Conservation (phyloP, 2,797 vertebrate genomes). For the Chiloscyllium punctatum region DNA sequence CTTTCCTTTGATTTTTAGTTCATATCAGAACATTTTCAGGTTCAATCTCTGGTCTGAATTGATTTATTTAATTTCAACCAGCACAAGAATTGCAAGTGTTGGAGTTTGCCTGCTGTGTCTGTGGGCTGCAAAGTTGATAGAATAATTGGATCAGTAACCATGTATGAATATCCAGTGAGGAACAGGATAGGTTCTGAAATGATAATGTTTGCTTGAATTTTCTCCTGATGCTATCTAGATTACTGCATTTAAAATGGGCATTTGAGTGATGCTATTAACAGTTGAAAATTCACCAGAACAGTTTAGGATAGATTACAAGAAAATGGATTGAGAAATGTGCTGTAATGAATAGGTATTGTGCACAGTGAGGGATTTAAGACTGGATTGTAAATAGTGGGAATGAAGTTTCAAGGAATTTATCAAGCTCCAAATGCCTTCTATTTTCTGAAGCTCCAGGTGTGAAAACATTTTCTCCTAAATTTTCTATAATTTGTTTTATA, state of each 20-base stretch:
- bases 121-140: neutral
- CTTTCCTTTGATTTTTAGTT: neutral
- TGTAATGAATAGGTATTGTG: neutral
- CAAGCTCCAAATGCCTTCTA: neutral
- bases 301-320: neutral
- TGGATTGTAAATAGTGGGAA: neutral
- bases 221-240: neutral
- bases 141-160: neutral
- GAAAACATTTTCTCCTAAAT: neutral
- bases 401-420: neutral
- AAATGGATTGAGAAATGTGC: neutral
- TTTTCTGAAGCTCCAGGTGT: neutral
- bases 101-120: neutral
- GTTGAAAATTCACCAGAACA: neutral
- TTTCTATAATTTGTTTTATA: neutral
- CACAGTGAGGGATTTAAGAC: neutral
- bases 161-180: neutral
- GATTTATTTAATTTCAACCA: neutral
- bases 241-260: neutral
- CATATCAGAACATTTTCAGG: neutral
- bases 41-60: neutral
- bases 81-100: neutral
- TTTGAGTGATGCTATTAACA: neutral
- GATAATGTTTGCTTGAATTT: neutral
- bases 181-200: neutral